Evolutionary conservation across 2,888 invertebrate genomes (phyloP).

Genomic region (Leptothorax acervorum): DNA sequence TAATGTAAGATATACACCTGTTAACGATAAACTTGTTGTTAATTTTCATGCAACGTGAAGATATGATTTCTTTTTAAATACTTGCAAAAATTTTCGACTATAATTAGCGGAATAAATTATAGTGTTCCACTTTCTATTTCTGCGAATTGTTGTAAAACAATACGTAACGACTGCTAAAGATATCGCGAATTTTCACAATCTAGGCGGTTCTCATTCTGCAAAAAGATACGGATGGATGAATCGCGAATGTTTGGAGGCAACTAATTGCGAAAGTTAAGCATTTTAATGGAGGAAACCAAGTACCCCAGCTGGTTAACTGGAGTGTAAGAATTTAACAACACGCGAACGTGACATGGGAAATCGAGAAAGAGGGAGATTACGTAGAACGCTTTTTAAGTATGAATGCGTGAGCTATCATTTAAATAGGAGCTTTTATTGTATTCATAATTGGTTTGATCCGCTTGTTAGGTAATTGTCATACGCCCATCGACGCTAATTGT

Average conservation of each 20-base stretch:
- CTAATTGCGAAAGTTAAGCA: conserved; percentile 60
- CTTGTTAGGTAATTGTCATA: conserved; percentile 18
- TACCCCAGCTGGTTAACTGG: conserved; percentile 63
- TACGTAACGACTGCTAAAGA: not conserved
- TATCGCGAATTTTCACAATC: not conserved
- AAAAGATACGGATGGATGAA: not conserved
- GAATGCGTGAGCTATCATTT: not conserved
- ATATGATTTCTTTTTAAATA: not conserved
- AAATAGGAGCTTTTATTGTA: not conserved
- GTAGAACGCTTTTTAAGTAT: not conserved
- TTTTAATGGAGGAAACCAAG: conserved; percentile 58
- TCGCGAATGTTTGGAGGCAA: conserved; percentile 7
- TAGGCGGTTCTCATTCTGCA: not conserved
- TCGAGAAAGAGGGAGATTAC: conserved; percentile 18
- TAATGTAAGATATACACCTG: not conserved
- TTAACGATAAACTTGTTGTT: not conserved
- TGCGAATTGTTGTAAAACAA: not conserved
- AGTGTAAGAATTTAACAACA: conserved; percentile 78
- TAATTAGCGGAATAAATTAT: not conserved
- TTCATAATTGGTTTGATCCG: not conserved
- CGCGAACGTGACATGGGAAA: not conserved
- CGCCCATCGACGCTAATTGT: conserved; percentile 4
- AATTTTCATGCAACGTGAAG: not conserved
- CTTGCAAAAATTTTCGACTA: too few species aligned
- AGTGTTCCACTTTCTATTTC: not conserved